These are phyloP conservation scores for Baronia brevicornis DNA, from an alignment of 2,888 invertebrate genomes.

Conservation along the genomic window DNA sequence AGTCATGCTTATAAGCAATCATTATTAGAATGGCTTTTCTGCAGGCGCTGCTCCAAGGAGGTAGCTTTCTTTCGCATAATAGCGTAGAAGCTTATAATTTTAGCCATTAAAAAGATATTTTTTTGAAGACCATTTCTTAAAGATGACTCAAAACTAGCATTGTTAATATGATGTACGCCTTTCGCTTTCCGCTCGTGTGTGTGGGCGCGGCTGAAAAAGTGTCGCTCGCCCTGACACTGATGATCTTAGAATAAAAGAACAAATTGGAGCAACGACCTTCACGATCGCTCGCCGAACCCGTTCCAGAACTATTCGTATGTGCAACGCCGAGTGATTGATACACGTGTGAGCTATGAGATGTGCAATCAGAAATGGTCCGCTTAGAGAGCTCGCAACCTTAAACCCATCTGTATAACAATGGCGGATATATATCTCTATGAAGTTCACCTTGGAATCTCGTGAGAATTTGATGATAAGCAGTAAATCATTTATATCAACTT, in stretches of 20 bases:
- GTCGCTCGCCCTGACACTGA: slow-evolving; percentile 68
- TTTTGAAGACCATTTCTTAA: not conserved
- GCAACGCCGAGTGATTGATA: slow-evolving; percentile 4
- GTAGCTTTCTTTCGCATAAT: too few relatives aligned
- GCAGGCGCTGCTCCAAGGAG: too few relatives aligned
- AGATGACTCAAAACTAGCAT: not conserved
- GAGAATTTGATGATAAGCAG: too few relatives aligned
- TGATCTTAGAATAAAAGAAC: slow-evolving; percentile 52
- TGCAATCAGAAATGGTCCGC: slow-evolving; percentile 7
- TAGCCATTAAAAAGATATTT: too few relatives aligned
- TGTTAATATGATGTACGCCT: not conserved
- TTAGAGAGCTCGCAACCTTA: not conserved
- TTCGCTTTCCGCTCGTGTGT: slow-evolving; percentile 5
- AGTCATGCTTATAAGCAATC: too few relatives aligned
- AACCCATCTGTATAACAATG: slow-evolving; percentile 6
- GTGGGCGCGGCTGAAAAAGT: slow-evolving; percentile 29
- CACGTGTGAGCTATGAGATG: slow-evolving; percentile 4
- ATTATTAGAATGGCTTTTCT: too few relatives aligned
- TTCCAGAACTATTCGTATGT: slow-evolving; percentile 8
- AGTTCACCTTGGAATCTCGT: not conserved
- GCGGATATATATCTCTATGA: slow-evolving; percentile 5
- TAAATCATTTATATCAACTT: too few relatives aligned
- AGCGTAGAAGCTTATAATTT: too few relatives aligned
- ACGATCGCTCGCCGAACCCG: slow-evolving; percentile 9
- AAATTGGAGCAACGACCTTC: slow-evolving; percentile 43